Conservation (phyloP, 2,113 vertebrate species). For the Oplegnathus fasciatus region DNA sequence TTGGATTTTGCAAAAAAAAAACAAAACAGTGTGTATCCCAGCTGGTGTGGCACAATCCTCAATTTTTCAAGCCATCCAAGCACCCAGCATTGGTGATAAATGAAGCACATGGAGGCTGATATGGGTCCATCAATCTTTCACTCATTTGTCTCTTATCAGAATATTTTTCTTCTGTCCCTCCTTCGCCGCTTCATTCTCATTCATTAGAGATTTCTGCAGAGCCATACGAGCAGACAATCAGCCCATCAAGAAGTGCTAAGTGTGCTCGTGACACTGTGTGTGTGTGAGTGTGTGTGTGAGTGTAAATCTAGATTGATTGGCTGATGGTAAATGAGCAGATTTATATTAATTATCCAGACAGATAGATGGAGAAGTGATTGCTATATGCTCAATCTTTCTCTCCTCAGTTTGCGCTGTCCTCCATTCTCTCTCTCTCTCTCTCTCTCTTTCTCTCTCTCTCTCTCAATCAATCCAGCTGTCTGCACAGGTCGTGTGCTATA, state of each 20-base stretch:
- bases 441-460: background rate
- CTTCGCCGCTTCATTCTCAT: constrained; percentile 66
- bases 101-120: constrained; percentile 58
- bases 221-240: constrained; percentile 70
- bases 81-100: constrained; percentile 49
- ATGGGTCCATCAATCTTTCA: constrained; percentile 71
- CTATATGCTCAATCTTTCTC: constrained; percentile 62
- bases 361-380: constrained; percentile 75
- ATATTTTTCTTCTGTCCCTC: constrained; percentile 67
- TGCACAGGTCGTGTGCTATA: background rate
- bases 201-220: constrained; percentile 74
- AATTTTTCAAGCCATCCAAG: constrained; percentile 27
- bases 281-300: background rate
- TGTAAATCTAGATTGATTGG: constrained; percentile 74
- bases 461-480: background rate
- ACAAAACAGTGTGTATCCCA: background rate
- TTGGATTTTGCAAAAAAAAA: no score
- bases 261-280: constrained; percentile 31
- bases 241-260: constrained; percentile 57
- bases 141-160: constrained; percentile 76
- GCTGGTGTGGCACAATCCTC: constrained; percentile 21
- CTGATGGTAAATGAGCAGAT: constrained; percentile 77
- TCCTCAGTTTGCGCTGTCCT: constrained; percentile 22
- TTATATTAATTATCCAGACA: constrained; percentile 79
- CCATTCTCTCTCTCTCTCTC: constrained; percentile 16